Percentiles rank a stretch among this genome's conserved stretches.
phyloP scores from a whole-genome alignment of 1,140 invertebrate genomes.

The Macrobrachium rosenbergii region DNA sequence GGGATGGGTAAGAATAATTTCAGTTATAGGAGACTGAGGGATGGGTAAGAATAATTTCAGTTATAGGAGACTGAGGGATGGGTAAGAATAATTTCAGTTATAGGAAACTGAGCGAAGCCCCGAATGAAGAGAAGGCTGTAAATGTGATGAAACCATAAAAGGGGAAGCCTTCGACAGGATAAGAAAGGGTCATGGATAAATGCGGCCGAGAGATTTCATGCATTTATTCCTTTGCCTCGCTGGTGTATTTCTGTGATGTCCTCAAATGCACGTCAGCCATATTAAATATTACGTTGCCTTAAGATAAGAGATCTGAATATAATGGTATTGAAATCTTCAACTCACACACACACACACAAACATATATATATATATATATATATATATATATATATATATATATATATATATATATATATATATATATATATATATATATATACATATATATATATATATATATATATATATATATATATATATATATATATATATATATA shows the following conservation, averaged over 20 bases:
- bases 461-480: background rate
- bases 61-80: too few relatives aligned
- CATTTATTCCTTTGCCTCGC: background rate
- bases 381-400: constrained; percentile 19
- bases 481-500: constrained; percentile 7
- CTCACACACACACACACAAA: too few relatives aligned
- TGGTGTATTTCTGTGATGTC: background rate
- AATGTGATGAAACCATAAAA: too few relatives aligned
- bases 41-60: background rate
- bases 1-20: background rate
- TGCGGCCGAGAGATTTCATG: too few relatives aligned
- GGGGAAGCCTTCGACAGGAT: too few relatives aligned
- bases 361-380: constrained; percentile 15
- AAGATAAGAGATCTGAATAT: too few relatives aligned
- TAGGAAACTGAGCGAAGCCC: too few relatives aligned
- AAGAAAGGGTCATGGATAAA: background rate
- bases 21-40: background rate
- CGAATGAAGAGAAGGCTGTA: too few relatives aligned
- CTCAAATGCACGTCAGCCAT: background rate
- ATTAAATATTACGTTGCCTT: too few relatives aligned
- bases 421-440: constrained; percentile 22
- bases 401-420: constrained; percentile 20
- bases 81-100: too few relatives aligned
- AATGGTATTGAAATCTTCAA: too few relatives aligned
- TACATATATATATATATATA: background rate